Conservation (phyloP, 1,140 invertebrate species). For the Fopius arisanus region DNA sequence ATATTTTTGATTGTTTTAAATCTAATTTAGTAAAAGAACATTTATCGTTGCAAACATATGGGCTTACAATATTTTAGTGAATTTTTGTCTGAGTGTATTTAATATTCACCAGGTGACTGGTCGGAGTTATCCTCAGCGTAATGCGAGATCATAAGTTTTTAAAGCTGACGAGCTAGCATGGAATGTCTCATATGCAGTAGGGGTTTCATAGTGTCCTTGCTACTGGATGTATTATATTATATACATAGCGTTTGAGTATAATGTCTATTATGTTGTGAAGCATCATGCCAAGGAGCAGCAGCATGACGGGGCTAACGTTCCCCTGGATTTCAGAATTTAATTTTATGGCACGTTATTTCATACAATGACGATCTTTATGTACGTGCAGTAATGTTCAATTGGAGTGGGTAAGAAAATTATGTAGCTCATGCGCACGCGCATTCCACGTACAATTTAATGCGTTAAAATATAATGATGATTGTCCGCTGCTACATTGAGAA, state of each 20-base stretch:
- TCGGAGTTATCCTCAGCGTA: no score
- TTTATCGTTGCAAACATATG: no score
- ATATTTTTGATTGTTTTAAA: no score
- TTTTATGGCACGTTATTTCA: neutral
- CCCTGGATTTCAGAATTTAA: neutral
- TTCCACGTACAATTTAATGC: neutral
- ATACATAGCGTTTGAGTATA: neutral
- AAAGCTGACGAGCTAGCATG: no score
- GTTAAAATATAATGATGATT: neutral
- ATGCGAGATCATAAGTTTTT: no score
- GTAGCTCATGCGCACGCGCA: neutral
- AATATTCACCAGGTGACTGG: no score
- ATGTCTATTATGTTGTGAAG: neutral
- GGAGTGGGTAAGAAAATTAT: constrained; percentile 2
- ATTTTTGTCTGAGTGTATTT: no score
- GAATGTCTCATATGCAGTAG: neutral
- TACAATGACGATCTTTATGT: constrained; percentile 13
- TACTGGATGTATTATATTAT: neutral
- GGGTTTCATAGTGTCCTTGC: neutral
- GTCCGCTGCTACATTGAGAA: neutral
- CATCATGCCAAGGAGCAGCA: neutral
- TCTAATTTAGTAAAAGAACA: no score
- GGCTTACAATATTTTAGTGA: no score
- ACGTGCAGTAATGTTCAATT: neutral
- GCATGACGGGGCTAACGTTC: neutral